Evolutionary conservation across 2,888 invertebrate species (phyloP).

Genomic region (Deilephila porcellus): DNA sequence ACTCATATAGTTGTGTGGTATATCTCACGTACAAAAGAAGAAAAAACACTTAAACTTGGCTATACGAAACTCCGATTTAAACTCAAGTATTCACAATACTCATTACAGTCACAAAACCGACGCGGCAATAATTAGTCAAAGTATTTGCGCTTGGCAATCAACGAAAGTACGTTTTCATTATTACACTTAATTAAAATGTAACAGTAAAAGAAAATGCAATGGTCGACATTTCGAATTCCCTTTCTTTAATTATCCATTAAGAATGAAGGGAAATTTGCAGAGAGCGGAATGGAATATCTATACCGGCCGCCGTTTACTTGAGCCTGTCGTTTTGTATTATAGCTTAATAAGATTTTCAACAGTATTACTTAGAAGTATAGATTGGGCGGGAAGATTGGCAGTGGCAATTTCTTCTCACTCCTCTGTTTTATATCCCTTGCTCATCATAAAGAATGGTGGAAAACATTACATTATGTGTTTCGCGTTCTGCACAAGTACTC

Average conservation of each 20-base stretch:
- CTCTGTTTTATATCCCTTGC: too few species aligned
- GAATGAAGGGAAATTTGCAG: constrained; percentile 1
- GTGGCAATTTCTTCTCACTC: too few species aligned
- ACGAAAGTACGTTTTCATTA: neutral
- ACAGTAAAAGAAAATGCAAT: neutral
- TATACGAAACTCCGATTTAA: too few species aligned
- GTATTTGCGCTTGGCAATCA: neutral
- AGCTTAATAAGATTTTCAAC: constrained; percentile 1
- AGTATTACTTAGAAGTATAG: neutral
- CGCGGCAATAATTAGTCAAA: neutral
- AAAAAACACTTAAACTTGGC: too few species aligned
- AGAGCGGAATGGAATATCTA: neutral
- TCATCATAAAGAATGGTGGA: too few species aligned
- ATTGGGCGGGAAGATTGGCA: too few species aligned
- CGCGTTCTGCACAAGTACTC: too few species aligned
- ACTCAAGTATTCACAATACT: too few species aligned
- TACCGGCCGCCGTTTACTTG: neutral
- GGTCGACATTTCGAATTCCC: neutral
- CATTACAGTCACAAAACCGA: too few species aligned
- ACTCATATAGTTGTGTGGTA: too few species aligned
- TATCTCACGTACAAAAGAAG: too few species aligned
- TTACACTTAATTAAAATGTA: neutral
- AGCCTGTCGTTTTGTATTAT: neutral
- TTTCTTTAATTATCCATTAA: constrained; percentile 27
- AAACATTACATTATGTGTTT: too few species aligned